These are phyloP conservation scores for Macrosiphum euphorbiae DNA, from an alignment of 2,888 invertebrate species.

Conservation along the genomic window DNA sequence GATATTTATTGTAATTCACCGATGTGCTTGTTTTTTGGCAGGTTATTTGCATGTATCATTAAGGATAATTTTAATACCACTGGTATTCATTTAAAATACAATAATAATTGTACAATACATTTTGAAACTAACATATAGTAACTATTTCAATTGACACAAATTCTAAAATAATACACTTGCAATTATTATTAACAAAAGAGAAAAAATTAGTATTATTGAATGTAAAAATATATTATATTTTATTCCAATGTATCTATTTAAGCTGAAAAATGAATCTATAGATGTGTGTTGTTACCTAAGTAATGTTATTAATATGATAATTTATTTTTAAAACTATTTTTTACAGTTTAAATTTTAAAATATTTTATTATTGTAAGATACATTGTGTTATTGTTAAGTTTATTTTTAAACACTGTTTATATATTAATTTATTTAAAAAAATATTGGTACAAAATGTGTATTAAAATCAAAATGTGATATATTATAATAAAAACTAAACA, in stretches of 20 bases:
- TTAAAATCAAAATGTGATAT: constrained; percentile 55
- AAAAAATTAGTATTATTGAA: constrained; percentile 4
- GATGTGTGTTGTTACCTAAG: constrained; percentile 49
- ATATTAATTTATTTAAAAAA: constrained; percentile 38
- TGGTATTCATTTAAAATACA: neutral
- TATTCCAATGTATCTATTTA: neutral
- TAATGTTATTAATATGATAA: constrained; percentile 39
- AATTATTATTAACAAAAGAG: neutral
- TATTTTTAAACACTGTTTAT: constrained; percentile 18
- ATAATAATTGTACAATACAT: neutral
- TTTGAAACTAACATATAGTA: constrained; percentile 1
- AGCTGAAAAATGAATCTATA: constrained; percentile 4
- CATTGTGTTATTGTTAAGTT: constrained; percentile 43
- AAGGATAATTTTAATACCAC: constrained; percentile 17
- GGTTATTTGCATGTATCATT: neutral
- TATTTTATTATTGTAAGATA: constrained; percentile 54
- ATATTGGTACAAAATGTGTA: constrained; percentile 55
- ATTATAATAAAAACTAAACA: constrained; percentile 34
- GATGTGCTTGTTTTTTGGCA: neutral
- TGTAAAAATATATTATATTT: constrained; percentile 10
- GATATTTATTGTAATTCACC: neutral
- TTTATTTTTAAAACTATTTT: constrained; percentile 45
- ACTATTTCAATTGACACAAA: neutral
- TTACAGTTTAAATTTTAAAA: constrained; percentile 28
- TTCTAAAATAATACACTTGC: neutral